Percentiles rank a stretch among this genome's conserved stretches.
Evolutionary conservation across 2,888 invertebrate species (phyloP).

Genomic region (Rhamnusium bicolor): DNA sequence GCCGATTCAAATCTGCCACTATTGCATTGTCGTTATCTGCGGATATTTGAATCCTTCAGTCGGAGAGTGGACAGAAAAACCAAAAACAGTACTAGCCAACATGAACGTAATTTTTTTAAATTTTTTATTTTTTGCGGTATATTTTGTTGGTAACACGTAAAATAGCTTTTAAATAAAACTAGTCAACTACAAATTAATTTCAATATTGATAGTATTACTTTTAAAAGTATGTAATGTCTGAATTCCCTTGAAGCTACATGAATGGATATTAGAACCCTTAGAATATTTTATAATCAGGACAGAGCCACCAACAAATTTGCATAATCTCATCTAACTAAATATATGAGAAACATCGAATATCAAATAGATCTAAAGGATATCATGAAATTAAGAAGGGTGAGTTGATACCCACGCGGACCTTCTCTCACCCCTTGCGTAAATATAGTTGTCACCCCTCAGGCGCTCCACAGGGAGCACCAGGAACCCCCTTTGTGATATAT

Average conservation of each 20-base stretch:
- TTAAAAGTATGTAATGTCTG: too few species aligned
- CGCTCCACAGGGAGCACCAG: constrained; percentile 17
- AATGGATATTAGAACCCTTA: neutral
- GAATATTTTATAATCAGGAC: neutral
- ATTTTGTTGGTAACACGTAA: too few species aligned
- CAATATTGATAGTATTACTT: neutral
- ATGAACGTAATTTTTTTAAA: too few species aligned
- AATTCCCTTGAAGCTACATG: neutral
- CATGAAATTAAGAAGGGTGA: constrained; percentile 13
- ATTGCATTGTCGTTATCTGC: too few species aligned
- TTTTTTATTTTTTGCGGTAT: too few species aligned
- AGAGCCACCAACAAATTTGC: constrained; percentile 10
- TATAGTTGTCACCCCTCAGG: constrained; percentile 22
- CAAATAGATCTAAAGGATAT: neutral
- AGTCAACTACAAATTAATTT: too few species aligned
- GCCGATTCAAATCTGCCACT: too few species aligned
- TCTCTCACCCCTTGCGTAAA: constrained; percentile 7
- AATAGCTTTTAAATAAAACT: too few species aligned
- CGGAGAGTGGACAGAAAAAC: too few species aligned
- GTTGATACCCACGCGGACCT: neutral
- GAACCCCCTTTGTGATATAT: constrained; percentile 24
- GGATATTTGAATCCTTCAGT: too few species aligned
- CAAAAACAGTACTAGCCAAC: too few species aligned
- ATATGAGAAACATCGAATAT: constrained; percentile 4
- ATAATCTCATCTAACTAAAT: constrained; percentile 21